Base-by-base conservation (phyloP, 2,113 vertebrate species). In the Eulemur macaco region DNA sequence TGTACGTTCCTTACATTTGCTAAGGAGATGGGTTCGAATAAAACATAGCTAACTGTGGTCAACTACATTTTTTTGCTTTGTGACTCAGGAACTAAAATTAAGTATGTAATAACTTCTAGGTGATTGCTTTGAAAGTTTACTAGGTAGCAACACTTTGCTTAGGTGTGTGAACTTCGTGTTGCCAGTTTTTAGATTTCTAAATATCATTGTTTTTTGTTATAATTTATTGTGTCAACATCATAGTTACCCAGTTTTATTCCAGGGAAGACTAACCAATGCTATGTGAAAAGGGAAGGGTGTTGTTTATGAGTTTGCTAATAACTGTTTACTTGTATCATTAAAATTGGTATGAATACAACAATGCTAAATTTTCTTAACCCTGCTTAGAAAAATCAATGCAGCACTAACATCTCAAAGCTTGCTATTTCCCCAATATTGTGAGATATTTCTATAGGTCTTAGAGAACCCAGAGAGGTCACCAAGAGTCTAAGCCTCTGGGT, bases 61-160 rank as follows among this genome's bases (percentile, higher is more conserved):
- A 78, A 90, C 31, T 81, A 12, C n/a, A 29, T 86, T 13, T 93
- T 78, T 84, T 92, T 56, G 42, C 31, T 87, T 87, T 92, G 68
- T 94, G 68, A 94, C 52, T 85, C 15, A 39, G 31, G 54, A 88
- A 39, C 58, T 88, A 63, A 92, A 95, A 74, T 84, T 63, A 77
- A 69, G 7, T 91, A 63, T 58, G 8, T 34, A 89, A 73, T 3
- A 76, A 7, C 7, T 73, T 96, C 5, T 83, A 77, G 4, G 13
- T 66, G 50, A 89, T 77, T 76, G 58, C 47, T 64, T 83, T 18
- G 60, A 87, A 68, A 47, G 42, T 87, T 92, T 83, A 34, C n/a
- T 25, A 83, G 21, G 45, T 78, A 84, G 83, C 47, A 86, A 58
- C n/a, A 52, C 27, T 73, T 50, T 85, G 20, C 27, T 90, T 77